These are phyloP conservation scores for Hirudo medicinalis DNA, from an alignment of 1,140 invertebrate species.

Conservation along the genomic window DNA sequence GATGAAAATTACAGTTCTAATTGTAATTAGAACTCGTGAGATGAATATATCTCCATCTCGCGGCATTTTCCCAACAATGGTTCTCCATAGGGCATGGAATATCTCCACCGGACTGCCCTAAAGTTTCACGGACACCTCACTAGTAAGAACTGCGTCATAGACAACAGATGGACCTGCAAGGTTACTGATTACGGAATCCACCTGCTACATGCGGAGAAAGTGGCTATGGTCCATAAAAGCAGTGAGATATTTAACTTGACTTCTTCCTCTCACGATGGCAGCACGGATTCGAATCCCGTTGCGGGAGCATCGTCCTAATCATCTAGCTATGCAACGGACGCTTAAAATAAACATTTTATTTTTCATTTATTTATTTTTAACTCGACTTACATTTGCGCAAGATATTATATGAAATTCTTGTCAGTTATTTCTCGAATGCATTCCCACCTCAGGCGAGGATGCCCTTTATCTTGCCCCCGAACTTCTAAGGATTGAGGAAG, in stretches of 20 bases:
- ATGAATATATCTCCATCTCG: no score
- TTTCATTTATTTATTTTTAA: no score
- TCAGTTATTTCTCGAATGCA: background rate
- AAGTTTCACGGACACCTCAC: slow-evolving; percentile 86
- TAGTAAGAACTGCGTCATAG: slow-evolving; percentile 80
- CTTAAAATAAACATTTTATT: no score
- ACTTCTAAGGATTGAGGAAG: slow-evolving; percentile 4
- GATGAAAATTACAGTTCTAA: no score
- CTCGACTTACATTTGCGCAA: background rate
- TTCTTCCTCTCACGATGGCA: no score
- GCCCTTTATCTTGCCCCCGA: slow-evolving; percentile 10
- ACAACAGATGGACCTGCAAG: slow-evolving; percentile 81
- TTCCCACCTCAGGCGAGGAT: background rate
- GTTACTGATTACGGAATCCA: slow-evolving; percentile 84
- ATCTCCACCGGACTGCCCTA: slow-evolving; percentile 68
- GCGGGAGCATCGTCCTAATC: no score
- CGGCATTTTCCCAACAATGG: background rate
- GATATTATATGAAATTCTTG: no score
- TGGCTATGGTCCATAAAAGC: background rate
- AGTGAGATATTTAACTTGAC: no score
- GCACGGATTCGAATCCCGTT: no score
- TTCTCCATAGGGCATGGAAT: slow-evolving; percentile 66
- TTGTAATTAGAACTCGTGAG: no score
- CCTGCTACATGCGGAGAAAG: slow-evolving; percentile 57
- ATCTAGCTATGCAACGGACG: no score